Evolutionary conservation across 2,113 vertebrate genomes (phyloP).

Genomic region (Percopsis transmontana): DNA sequence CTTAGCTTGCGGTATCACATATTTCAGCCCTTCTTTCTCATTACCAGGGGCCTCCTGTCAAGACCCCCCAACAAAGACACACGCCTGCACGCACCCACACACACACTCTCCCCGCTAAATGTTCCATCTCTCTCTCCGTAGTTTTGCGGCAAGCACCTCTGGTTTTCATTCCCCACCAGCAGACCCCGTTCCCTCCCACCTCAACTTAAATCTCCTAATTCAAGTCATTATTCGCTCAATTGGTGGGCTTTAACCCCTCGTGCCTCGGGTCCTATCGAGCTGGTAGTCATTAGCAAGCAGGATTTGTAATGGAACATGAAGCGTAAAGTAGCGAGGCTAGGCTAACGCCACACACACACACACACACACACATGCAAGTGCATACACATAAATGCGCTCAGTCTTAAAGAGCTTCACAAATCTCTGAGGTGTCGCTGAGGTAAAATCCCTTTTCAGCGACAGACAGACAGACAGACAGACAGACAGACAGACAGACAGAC

Average conservation of each 20-base stretch:
- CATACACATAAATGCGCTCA: slow-evolving; percentile 17
- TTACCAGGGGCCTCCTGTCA: slow-evolving; percentile 43
- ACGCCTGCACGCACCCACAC: neutral
- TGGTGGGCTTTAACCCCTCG: slow-evolving; percentile 77
- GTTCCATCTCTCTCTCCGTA: slow-evolving; percentile 41
- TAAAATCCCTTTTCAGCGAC: slow-evolving; percentile 58
- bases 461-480: slow-evolving; percentile 21
- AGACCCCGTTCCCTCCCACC: slow-evolving; percentile 52
- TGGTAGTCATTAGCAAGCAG: slow-evolving; percentile 79
- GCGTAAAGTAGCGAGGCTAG: slow-evolving; percentile 11
- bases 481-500: slow-evolving; percentile 44
- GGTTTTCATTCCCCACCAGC: slow-evolving; percentile 77
- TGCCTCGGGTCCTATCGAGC: slow-evolving; percentile 70
- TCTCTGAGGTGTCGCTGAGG: slow-evolving; percentile 59
- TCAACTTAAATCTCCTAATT: slow-evolving; percentile 81
- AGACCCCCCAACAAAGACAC: neutral
- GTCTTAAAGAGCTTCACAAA: slow-evolving; percentile 35
- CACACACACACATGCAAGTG: slow-evolving; percentile 14
- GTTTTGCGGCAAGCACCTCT: slow-evolving; percentile 74
- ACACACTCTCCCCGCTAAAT: neutral
- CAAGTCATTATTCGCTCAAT: slow-evolving; percentile 84
- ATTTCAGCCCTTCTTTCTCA: neutral
- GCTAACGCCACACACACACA: neutral
- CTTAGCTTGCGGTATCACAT: neutral
- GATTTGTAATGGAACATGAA: slow-evolving; percentile 58